Base-by-base conservation (phyloP, 2,888 invertebrate genomes). In the Lasioglossum villosulum region DNA sequence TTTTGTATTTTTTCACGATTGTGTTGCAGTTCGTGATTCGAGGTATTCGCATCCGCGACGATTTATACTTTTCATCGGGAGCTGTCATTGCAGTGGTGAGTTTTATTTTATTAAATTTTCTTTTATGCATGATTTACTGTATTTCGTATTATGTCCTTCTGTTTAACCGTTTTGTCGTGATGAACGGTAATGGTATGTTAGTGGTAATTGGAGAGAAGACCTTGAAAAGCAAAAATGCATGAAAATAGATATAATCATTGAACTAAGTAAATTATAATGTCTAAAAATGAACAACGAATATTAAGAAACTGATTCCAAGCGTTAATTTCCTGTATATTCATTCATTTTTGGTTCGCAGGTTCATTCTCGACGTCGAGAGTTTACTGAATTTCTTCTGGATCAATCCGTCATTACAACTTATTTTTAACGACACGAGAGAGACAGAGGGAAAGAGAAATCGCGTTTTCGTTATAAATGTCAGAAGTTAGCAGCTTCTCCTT, bases 401-500 rank as follows among this genome's bases (percentile, higher is more conserved):
- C 34, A 19, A 34, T 34, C 34, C 19, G 34, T 19, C 66, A 30
- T 30, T 66, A 19, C 34, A 34, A 66, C 19, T 66, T 66, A 34
- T 34, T 34, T 66, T 34, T 66, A 66, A 66, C 66, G 19, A 34
- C 30, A 19, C 34, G 16, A 39, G 39, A 39, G 10, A 42, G 27
- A 12, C 3, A 16, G 5, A 16, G 66, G 16, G 66, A 34, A 19
- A 30, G 66, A 16, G 66, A 30, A 34, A 30, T 8, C 19, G 30
- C 19, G 19, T 34, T 66, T 66, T 66, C 34, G 66, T 66, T 66
- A 66, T 66, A 66, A 66, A 66, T 66, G 34, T 66, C 66, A 34
- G 30, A 2, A 66, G 19, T 66, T 66, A 30, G 16, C 66, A 34
- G 66, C 66, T 6, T 16, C 34, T 30, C 66, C 66, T 66, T 34